Percentiles rank a stretch among this genome's conserved stretches.
Conservation (phyloP, 2,113 vertebrate species). For the Ranitomeya imitator region DNA sequence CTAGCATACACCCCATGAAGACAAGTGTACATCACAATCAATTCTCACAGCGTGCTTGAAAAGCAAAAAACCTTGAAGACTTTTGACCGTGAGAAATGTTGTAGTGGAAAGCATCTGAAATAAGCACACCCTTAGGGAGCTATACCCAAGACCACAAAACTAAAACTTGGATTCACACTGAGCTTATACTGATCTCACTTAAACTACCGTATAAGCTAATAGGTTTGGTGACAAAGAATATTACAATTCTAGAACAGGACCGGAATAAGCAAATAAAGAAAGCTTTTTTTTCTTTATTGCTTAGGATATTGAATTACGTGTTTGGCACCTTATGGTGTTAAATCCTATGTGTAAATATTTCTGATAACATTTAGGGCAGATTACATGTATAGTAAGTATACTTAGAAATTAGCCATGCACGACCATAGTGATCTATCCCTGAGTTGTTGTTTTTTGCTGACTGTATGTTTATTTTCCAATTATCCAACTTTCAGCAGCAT, state of each 20-base stretch:
- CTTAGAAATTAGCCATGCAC: background rate
- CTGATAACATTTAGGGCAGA: background rate
- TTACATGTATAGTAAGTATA: conserved; percentile 6
- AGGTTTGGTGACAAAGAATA: background rate
- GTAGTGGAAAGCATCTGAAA: background rate
- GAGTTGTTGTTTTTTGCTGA: background rate
- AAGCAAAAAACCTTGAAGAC: background rate
- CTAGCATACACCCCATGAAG: background rate
- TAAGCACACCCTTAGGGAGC: background rate
- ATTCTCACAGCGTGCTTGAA: background rate
- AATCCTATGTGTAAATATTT: conserved; percentile 10
- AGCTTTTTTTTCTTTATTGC: background rate
- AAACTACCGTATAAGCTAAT: background rate
- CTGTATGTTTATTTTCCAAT: background rate
- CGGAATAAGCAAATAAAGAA: background rate
- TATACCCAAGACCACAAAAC: background rate
- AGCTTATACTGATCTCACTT: background rate
- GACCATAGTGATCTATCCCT: background rate
- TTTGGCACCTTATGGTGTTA: conserved; percentile 2
- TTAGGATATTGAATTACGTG: background rate
- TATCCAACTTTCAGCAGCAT: background rate
- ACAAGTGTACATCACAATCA: background rate
- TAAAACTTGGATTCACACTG: background rate
- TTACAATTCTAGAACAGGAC: background rate
- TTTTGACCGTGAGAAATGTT: conserved; percentile 1